These are phyloP conservation scores for Cerastis leucographa DNA, from an alignment of 2,888 invertebrate genomes.

Conservation along the genomic window DNA sequence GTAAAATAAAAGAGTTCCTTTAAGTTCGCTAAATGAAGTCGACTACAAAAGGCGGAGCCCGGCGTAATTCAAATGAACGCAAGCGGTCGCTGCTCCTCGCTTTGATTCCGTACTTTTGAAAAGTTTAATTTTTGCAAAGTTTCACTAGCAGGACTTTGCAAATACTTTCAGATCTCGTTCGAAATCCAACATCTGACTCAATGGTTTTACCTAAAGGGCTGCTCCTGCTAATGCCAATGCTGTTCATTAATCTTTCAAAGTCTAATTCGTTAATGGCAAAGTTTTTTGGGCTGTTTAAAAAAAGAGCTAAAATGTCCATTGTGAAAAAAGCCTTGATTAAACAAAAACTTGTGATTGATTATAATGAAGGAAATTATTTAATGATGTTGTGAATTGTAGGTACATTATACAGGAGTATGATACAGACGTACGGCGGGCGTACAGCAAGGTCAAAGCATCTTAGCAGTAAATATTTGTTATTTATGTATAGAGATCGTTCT, in stretches of 20 bases:
- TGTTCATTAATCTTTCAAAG: slow-evolving; percentile 62
- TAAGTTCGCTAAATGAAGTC: slow-evolving; percentile 89
- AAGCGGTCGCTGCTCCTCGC: slow-evolving; percentile 80
- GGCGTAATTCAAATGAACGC: slow-evolving; percentile 89
- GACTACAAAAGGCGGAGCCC: slow-evolving; percentile 89
- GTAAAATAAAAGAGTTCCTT: slow-evolving; percentile 87
- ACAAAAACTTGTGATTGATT: slow-evolving; percentile 58
- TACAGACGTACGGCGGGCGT: slow-evolving; percentile 56
- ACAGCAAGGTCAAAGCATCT: slow-evolving; percentile 73
- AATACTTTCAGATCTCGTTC: slow-evolving; percentile 80
- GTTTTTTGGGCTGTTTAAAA: slow-evolving; percentile 47
- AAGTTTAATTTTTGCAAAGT: slow-evolving; percentile 88
- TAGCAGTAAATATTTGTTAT: slow-evolving; percentile 65
- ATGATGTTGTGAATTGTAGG: slow-evolving; percentile 50
- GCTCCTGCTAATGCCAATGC: slow-evolving; percentile 53
- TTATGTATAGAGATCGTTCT: slow-evolving; percentile 73
- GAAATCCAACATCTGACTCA: slow-evolving; percentile 70
- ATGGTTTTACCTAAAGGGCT: slow-evolving; percentile 69
- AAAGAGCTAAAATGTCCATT: slow-evolving; percentile 51
- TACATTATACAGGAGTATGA: slow-evolving; percentile 51
- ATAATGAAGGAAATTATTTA: slow-evolving; percentile 62
- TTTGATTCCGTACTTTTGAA: slow-evolving; percentile 86
- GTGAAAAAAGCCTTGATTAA: slow-evolving; percentile 48
- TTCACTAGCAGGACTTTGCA: slow-evolving; percentile 83
- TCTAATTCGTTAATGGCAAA: slow-evolving; percentile 57